A percentile compares a stretch with the other conserved stretches of the same genome.
phyloP scores from a whole-genome alignment of 2,888 invertebrate species.

The Ephialtes manifestator region DNA sequence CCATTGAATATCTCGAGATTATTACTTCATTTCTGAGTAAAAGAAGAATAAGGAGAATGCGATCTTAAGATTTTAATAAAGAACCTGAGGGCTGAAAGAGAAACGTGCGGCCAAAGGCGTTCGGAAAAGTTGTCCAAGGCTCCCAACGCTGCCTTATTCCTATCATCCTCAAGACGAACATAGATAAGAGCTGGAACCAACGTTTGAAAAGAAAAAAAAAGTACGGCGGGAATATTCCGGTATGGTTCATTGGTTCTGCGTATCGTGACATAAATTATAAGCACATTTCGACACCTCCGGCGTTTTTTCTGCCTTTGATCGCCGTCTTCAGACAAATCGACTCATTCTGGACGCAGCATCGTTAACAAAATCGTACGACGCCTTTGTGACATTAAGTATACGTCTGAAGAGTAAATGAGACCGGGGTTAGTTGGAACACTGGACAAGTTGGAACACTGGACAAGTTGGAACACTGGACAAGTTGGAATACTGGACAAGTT shows the following conservation, averaged over 20 bases:
- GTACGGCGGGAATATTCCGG: constrained; percentile 46
- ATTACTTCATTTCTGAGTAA: neutral
- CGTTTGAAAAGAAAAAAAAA: neutral
- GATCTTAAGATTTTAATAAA: neutral
- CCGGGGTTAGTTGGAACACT: too few species aligned
- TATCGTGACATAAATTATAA: constrained; percentile 82
- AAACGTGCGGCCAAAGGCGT: neutral
- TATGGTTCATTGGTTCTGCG: constrained; percentile 71
- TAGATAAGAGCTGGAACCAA: neutral
- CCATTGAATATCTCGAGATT: neutral
- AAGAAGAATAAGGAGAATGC: constrained; percentile 1
- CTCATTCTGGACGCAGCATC: constrained; percentile 80
- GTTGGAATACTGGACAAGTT: too few species aligned
- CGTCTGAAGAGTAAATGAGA: neutral
- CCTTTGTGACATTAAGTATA: neutral
- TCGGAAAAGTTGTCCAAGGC: neutral
- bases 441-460: too few species aligned
- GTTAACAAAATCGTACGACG: constrained; percentile 76
- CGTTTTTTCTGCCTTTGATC: constrained; percentile 79
- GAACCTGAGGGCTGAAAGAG: neutral
- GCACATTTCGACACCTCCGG: constrained; percentile 79
- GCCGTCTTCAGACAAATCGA: constrained; percentile 67
- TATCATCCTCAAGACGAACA: neutral
- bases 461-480: too few species aligned
- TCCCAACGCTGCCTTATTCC: neutral